Conservation (phyloP, 37 sponge, comb jelly and placozoan species). For the Aplysina aerophoba region DNA sequence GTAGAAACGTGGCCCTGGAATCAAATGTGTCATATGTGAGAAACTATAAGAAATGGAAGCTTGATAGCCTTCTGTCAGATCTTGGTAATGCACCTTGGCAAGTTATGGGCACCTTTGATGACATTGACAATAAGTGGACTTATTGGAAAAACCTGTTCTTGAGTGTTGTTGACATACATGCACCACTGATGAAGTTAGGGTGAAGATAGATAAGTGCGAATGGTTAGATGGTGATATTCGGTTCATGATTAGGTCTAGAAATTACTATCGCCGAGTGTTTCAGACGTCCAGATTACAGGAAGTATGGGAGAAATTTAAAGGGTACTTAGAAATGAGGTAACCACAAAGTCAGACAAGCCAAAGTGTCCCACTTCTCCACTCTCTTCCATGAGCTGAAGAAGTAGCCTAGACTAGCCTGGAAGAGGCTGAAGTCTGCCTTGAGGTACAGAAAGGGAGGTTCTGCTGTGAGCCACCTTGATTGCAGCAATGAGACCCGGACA, state of each 20-base stretch:
- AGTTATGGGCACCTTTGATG: neutral
- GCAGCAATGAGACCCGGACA: no score
- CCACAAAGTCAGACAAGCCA: slow-evolving; percentile 10
- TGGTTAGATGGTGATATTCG: no score
- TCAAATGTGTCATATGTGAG: neutral
- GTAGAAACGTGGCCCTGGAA: neutral
- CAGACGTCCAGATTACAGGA: no score
- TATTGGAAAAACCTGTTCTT: no score
- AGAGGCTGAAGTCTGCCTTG: neutral
- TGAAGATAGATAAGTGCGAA: no score
- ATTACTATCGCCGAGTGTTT: no score
- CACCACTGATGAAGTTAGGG: no score
- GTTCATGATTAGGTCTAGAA: no score
- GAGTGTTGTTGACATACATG: no score
- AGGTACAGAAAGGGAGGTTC: no score
- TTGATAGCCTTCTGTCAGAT: neutral
- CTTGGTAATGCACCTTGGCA: slow-evolving; percentile 18
- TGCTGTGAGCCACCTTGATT: no score
- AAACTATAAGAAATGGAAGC: neutral
- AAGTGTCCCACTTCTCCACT: slow-evolving; percentile 6
- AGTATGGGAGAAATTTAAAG: neutral
- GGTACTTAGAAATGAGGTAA: slow-evolving; percentile 2
- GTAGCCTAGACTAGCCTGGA: neutral
- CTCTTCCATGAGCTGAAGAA: neutral
- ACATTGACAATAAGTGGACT: no score